Base-by-base conservation (phyloP, 2,113 vertebrate genomes). In the Planiliza haematocheilus region DNA sequence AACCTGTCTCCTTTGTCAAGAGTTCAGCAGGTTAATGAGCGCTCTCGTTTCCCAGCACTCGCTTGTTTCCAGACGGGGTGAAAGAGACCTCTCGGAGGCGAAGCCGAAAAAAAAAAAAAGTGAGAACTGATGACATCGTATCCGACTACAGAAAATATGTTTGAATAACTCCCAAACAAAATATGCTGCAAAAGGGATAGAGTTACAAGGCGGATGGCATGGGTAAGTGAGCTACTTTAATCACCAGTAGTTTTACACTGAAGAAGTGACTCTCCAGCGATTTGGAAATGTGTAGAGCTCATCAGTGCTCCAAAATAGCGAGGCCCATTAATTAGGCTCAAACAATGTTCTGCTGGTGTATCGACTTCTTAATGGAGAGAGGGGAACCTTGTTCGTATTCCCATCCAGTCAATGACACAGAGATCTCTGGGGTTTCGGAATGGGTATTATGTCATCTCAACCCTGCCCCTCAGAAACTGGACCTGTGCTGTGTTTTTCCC, bases 281-380 rank as follows among this genome's bases (percentile, higher is more conserved):
- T 89, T 87, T 82, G 70, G 73, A 86, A 92, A 89, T 79, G 79
- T 84, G 87, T 86, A 59, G 55, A 84, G 81, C 89, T 93, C 91
- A 86, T 92, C 86, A 83, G 75, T 20, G 83, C 70, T 79, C 82
- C 67, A 87, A 89, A 89, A 91, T 91, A 89, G 83, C 66, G 20
- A 57, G 74, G 37, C 75, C 88, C 91, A 94, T 94, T 94, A 94
- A 94, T 94, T 94, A 93, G 90, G 71, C 77, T 63, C 88, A 88
- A 92, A 93, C 89, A 86, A 89, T 91, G 91, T 93, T 92, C 91
- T 85, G 64, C 74, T 73, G 80, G 57, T 87, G 88, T 91, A 94
- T 94, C 64, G 93, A 94, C 93, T 91, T 86, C 91, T 88, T 94
- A 94, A 94, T 94, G 93, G 93, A 93, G 91, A 92, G 70, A 79